These are phyloP conservation scores for Uria lomvia DNA, from an alignment of 2,113 vertebrate species.

Conservation along the genomic window DNA sequence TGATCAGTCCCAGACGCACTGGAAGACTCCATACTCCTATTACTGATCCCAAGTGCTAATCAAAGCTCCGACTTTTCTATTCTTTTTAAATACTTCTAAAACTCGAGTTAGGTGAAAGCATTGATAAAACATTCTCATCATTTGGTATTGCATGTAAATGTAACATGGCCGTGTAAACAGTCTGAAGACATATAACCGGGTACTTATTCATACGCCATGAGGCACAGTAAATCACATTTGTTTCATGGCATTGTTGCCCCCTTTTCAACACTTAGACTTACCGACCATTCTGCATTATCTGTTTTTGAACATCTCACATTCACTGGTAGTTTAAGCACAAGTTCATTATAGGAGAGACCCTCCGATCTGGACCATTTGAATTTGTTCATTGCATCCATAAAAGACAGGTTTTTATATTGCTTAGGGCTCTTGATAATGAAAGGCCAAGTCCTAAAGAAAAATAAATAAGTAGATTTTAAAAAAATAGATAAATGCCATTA, in stretches of 20 bases:
- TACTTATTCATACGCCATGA: neutral
- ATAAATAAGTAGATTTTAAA: neutral
- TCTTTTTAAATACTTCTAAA: neutral
- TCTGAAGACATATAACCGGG: neutral
- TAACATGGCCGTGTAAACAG: neutral
- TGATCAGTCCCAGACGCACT: neutral
- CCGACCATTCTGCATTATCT: slow-evolving; percentile 83
- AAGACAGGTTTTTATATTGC: slow-evolving; percentile 86
- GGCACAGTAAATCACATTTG: neutral
- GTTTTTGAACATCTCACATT: slow-evolving; percentile 86
- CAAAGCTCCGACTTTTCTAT: neutral
- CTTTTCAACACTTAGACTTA: slow-evolving; percentile 66
- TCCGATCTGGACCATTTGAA: slow-evolving; percentile 84
- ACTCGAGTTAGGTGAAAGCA: neutral
- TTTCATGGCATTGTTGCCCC: neutral
- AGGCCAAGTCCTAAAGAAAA: slow-evolving; percentile 81
- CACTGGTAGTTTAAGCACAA: slow-evolving; percentile 79
- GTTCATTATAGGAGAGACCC: slow-evolving; percentile 81
- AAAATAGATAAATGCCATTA: neutral
- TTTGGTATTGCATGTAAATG: neutral
- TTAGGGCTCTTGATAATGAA: slow-evolving; percentile 90
- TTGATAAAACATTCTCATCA: neutral
- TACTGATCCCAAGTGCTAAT: neutral
- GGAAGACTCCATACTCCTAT: neutral
- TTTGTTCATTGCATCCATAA: slow-evolving; percentile 88